Percentiles rank a stretch among this genome's conserved stretches.
Conservation (phyloP, 2,888 invertebrate genomes). For the Cordilura impudica region DNA sequence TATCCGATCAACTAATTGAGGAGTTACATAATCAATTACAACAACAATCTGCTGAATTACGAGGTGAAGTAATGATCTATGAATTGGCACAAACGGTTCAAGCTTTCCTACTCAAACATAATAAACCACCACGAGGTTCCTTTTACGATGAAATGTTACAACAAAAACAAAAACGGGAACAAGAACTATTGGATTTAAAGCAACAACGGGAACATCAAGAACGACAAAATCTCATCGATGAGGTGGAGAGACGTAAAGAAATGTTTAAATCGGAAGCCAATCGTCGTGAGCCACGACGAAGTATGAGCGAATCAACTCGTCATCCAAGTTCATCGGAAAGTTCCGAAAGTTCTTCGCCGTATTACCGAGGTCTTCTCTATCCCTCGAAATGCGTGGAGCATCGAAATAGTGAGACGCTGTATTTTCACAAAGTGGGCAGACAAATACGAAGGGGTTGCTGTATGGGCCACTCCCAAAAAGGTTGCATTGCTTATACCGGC, state of each 20-base stretch:
- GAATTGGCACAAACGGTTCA: conserved; percentile 88
- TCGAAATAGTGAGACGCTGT: conserved; percentile 79
- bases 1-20: conserved; percentile 85
- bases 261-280: conserved; percentile 85
- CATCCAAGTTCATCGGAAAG: conserved; percentile 80
- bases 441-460: conserved; percentile 87
- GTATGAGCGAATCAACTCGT: conserved; percentile 79
- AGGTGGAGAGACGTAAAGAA: conserved; percentile 88
- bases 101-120: conserved; percentile 88
- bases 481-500: conserved; percentile 86
- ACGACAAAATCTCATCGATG: conserved; percentile 85
- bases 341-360: conserved; percentile 79
- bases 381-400: conserved; percentile 79
- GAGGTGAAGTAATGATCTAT: conserved; percentile 92
- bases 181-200: conserved; percentile 82
- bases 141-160: conserved; percentile 95
- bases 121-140: conserved; percentile 88
- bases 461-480: conserved; percentile 85
- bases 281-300: conserved; percentile 79
- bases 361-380: conserved; percentile 72
- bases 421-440: conserved; percentile 80
- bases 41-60: conserved; percentile 79
- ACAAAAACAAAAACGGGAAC: conserved; percentile 83
- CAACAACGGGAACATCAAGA: conserved; percentile 84
- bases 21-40: conserved; percentile 82